A percentile compares a stretch with the other conserved stretches of the same genome.
Evolutionary conservation across 2,113 vertebrate species (phyloP).

Genomic region (Apteryx mantelli): DNA sequence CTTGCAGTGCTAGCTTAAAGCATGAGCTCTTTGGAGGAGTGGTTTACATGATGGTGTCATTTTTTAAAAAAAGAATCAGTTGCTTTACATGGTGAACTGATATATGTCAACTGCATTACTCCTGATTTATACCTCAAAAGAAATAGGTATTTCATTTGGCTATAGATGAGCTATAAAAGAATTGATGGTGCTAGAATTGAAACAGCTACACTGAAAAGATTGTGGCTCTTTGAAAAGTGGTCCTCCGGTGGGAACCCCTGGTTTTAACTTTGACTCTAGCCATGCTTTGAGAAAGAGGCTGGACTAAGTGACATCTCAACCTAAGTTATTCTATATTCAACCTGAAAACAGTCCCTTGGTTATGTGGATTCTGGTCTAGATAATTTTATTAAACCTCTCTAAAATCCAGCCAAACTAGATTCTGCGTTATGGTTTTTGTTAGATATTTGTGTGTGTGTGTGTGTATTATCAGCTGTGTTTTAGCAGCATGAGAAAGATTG

Average conservation of each 20-base stretch:
- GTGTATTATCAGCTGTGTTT: background rate
- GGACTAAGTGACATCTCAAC: background rate
- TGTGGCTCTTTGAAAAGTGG: background rate
- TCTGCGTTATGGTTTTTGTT: background rate
- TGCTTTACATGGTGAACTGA: background rate
- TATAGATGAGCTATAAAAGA: background rate
- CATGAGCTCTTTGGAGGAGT: background rate
- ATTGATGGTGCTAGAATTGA: background rate
- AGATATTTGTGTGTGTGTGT: background rate
- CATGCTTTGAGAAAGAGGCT: background rate
- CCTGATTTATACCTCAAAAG: background rate
- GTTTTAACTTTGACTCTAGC: background rate
- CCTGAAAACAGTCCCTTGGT: background rate
- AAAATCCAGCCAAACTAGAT: background rate
- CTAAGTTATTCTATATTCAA: background rate
- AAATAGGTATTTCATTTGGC: background rate
- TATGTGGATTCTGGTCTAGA: background rate
- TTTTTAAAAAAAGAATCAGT: background rate
- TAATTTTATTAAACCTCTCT: background rate
- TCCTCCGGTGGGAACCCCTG: background rate
- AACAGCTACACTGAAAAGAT: background rate
- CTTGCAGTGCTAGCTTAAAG: background rate
- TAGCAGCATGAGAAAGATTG: background rate
- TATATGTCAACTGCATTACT: background rate
- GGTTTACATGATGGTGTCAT: background rate